phyloP scores from a whole-genome alignment of 2,888 invertebrate species.

The Argynnis bischoffii region DNA sequence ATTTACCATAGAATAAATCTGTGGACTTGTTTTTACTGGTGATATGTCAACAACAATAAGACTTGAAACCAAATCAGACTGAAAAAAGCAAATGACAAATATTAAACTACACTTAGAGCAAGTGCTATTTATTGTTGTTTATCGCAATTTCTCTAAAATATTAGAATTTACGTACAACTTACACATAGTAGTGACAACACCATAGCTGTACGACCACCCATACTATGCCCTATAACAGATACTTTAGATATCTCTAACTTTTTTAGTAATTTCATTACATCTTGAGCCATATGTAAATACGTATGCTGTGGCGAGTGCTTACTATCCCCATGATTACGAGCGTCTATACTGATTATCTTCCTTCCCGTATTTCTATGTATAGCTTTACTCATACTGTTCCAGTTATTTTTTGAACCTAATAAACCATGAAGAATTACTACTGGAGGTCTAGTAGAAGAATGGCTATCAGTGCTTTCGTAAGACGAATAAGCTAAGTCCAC shows the following conservation, averaged over 20 bases:
- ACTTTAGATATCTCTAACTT: slow-evolving; percentile 85
- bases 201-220: slow-evolving; percentile 98
- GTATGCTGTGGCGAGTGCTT: slow-evolving; percentile 89
- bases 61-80: slow-evolving; percentile 85
- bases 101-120: not conserved
- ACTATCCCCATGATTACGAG: slow-evolving; percentile 97
- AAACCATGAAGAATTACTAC: slow-evolving; percentile 94
- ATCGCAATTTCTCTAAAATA: not conserved
- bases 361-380: slow-evolving; percentile 86
- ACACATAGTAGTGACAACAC: slow-evolving; percentile 87
- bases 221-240: slow-evolving; percentile 93
- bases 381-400: slow-evolving; percentile 92
- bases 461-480: slow-evolving; percentile 80
- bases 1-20: slow-evolving; percentile 83
- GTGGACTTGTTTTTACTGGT: slow-evolving; percentile 84
- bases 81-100: slow-evolving; percentile 47
- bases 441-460: slow-evolving; percentile 73
- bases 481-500: slow-evolving; percentile 86
- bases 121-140: not conserved
- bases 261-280: slow-evolving; percentile 82
- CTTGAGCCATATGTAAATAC: slow-evolving; percentile 88
- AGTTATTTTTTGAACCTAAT: slow-evolving; percentile 96
- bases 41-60: slow-evolving; percentile 88
- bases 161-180: slow-evolving; percentile 63
- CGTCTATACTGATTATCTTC: slow-evolving; percentile 92